phyloP scores from a whole-genome alignment of 1,140 invertebrate species.

The Dermatophagoides farinae region DNA sequence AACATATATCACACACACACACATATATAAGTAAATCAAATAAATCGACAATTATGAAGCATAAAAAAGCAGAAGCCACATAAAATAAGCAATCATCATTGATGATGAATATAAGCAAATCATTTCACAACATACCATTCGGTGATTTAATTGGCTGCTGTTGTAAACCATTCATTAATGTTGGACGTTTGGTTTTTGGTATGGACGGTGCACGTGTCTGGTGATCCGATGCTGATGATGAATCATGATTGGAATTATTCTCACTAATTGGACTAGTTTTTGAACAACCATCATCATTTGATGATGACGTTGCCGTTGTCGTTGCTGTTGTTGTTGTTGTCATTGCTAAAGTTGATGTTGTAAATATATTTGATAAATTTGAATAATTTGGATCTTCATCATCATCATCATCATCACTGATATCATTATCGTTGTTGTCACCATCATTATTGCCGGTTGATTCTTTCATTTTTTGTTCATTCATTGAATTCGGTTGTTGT shows the following conservation, averaged over 20 bases:
- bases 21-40: no score
- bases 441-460: no score
- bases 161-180: no score
- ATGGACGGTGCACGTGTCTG: not conserved
- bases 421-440: not conserved
- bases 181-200: not conserved
- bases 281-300: no score
- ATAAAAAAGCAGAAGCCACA: no score
- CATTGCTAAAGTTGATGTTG: not conserved
- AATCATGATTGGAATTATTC: not conserved
- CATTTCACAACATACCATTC: not conserved
- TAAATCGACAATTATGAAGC: no score
- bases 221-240: not conserved
- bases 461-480: no score
- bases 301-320: not conserved
- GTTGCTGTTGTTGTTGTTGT: not conserved
- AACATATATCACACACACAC: no score
- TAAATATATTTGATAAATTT: not conserved
- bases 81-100: no score
- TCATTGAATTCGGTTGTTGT: not conserved
- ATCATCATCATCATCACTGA: not conserved
- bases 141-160: not conserved
- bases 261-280: constrained; percentile 2
- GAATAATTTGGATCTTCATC: constrained; percentile 1
- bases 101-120: no score